Evolutionary conservation across 64 coral and sea anemone genomes (phyloP).

Genomic region (Stichodactyla mertensii): DNA sequence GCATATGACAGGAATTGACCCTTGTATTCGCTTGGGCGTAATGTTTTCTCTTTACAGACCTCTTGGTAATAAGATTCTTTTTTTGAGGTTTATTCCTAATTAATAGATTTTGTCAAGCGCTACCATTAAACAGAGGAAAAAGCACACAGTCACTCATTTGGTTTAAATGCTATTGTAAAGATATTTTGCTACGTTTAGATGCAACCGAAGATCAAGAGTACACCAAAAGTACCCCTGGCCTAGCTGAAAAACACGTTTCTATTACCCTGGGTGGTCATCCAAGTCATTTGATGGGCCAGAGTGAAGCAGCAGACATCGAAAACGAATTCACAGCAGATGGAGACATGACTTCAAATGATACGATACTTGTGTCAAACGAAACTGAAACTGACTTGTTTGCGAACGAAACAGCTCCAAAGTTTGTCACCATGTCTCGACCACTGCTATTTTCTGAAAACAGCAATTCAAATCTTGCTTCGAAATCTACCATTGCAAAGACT

Average conservation of each 20-base stretch:
- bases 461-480: slow-evolving; percentile 47
- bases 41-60: too few species aligned
- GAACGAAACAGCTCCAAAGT: slow-evolving; percentile 85
- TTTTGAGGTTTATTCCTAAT: too few species aligned
- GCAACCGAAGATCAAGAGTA: not conserved
- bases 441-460: slow-evolving; percentile 58
- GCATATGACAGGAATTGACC: too few species aligned
- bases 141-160: not conserved
- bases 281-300: not conserved
- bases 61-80: too few species aligned
- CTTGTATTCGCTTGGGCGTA: too few species aligned
- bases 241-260: not conserved
- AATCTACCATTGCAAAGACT: slow-evolving; percentile 24
- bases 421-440: slow-evolving; percentile 66
- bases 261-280: not conserved
- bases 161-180: not conserved
- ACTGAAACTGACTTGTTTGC: slow-evolving; percentile 95
- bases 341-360: slow-evolving; percentile 98
- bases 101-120: too few species aligned
- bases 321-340: slow-evolving; percentile 62
- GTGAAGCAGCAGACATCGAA: not conserved
- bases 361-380: slow-evolving; percentile 92
- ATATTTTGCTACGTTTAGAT: not conserved
- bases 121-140: too few species aligned
- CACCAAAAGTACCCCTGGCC: not conserved